Conservation (phyloP, 2,888 invertebrate genomes). For the Penaeus monodon region DNA sequence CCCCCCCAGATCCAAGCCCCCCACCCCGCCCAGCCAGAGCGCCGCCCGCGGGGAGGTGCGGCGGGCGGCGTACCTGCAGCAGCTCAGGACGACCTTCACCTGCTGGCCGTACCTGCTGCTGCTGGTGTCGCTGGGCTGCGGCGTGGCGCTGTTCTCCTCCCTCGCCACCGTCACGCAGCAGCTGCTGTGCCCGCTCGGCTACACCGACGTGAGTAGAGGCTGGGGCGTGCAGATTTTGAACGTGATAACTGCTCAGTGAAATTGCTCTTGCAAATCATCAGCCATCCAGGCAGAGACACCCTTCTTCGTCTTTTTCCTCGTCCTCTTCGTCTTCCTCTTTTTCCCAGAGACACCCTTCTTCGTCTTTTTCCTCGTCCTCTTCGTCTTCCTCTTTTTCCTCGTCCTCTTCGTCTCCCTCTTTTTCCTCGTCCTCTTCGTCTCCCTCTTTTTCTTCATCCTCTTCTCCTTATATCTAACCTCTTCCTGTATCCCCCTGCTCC, state of each 20-base stretch:
- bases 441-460: not conserved
- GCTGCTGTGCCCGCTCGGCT: slow-evolving; percentile 62
- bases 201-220: slow-evolving; percentile 49
- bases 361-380: not conserved
- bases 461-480: not conserved
- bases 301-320: too few relatives aligned
- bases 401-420: not conserved
- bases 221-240: not conserved
- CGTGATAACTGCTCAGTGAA: too few relatives aligned
- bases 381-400: not conserved
- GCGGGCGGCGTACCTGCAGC: slow-evolving; percentile 47
- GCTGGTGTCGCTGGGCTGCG: slow-evolving; percentile 54
- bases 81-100: slow-evolving; percentile 60
- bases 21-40: slow-evolving; percentile 60
- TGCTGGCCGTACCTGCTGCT: slow-evolving; percentile 51
- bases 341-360: too few relatives aligned
- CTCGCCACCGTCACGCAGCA: slow-evolving; percentile 61
- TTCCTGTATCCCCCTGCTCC: not conserved
- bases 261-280: too few relatives aligned
- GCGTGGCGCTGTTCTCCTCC: slow-evolving; percentile 54
- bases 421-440: not conserved
- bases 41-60: slow-evolving; percentile 36
- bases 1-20: slow-evolving; percentile 52
- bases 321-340: not conserved
- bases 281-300: too few relatives aligned